These are phyloP conservation scores for Gnathonemus echidnorhynchus DNA, from an alignment of 2,113 vertebrate genomes.

Conservation along the genomic window DNA sequence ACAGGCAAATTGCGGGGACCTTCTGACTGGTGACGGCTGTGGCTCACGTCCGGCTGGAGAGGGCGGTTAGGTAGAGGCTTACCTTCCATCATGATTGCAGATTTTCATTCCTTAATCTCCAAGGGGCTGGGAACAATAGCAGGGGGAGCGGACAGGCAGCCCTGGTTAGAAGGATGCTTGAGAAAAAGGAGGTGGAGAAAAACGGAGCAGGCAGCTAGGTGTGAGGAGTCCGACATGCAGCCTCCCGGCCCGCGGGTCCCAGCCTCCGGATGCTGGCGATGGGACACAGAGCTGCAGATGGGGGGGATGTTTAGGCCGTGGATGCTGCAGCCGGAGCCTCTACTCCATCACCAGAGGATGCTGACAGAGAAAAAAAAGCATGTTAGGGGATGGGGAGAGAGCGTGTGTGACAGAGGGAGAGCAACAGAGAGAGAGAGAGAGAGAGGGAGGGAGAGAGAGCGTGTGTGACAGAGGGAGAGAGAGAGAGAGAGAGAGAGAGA, in stretches of 20 bases:
- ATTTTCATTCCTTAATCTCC: conserved; percentile 90
- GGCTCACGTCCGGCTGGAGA: neutral
- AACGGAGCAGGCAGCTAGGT: neutral
- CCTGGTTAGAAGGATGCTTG: conserved; percentile 33
- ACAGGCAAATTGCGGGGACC: conserved; percentile 3
- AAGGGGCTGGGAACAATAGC: conserved; percentile 52
- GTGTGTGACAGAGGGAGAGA: conserved; percentile 17
- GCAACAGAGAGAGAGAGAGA: conserved; percentile 22
- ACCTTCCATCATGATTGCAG: conserved; percentile 99
- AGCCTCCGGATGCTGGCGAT: conserved; percentile 40
- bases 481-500: conserved; percentile 21
- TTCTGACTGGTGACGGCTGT: conserved; percentile 13
- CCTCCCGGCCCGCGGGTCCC: conserved; percentile 16
- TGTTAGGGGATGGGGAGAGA: conserved; percentile 20
- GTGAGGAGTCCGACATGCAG: neutral
- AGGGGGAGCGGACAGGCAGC: conserved; percentile 31
- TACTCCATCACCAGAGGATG: conserved; percentile 69
- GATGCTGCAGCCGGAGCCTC: conserved; percentile 58
- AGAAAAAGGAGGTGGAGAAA: neutral
- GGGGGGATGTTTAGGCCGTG: conserved; percentile 54
- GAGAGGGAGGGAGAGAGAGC: conserved; percentile 33
- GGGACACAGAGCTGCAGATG: conserved; percentile 24
- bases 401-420: conserved; percentile 36
- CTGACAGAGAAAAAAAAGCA: conserved; percentile 60
- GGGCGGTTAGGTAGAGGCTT: conserved; percentile 38